These are phyloP conservation scores for Pogoniulus pusillus DNA, from an alignment of 2,797 vertebrate species.

Conservation along the genomic window DNA sequence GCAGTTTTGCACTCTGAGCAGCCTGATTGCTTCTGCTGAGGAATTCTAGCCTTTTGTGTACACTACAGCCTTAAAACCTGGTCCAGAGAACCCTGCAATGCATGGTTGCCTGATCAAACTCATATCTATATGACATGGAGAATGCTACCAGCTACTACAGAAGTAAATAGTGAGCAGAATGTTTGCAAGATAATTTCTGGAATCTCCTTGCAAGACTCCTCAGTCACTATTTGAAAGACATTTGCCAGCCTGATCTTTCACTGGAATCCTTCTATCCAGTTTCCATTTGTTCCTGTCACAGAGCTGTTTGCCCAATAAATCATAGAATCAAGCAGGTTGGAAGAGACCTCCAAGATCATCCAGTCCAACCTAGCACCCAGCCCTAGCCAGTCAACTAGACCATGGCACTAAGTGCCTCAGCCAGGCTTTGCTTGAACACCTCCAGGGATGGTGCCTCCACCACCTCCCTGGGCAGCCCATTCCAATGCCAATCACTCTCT, in stretches of 20 bases:
- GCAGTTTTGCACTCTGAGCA: not conserved
- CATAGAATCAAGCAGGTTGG: too few species aligned
- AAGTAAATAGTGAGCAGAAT: not conserved
- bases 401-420: too few species aligned
- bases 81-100: not conserved
- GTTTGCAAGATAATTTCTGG: not conserved
- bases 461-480: too few species aligned
- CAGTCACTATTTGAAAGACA: not conserved
- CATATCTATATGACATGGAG: not conserved
- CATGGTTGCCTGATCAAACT: not conserved
- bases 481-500: too few species aligned
- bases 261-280: not conserved
- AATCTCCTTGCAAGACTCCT: not conserved
- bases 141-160: not conserved
- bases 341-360: too few species aligned
- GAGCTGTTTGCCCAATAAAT: constrained; percentile 2
- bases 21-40: not conserved
- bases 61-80: not conserved
- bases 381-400: too few species aligned
- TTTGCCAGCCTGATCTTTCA: not conserved
- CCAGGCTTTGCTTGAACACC: too few species aligned
- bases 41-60: not conserved
- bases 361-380: too few species aligned
- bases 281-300: constrained; percentile 9
- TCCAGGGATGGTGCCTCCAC: too few species aligned